A percentile compares a stretch with the other conserved stretches of the same genome.
Evolutionary conservation across 2,888 invertebrate species (phyloP).

Genomic region (Sussaba pulchella): DNA sequence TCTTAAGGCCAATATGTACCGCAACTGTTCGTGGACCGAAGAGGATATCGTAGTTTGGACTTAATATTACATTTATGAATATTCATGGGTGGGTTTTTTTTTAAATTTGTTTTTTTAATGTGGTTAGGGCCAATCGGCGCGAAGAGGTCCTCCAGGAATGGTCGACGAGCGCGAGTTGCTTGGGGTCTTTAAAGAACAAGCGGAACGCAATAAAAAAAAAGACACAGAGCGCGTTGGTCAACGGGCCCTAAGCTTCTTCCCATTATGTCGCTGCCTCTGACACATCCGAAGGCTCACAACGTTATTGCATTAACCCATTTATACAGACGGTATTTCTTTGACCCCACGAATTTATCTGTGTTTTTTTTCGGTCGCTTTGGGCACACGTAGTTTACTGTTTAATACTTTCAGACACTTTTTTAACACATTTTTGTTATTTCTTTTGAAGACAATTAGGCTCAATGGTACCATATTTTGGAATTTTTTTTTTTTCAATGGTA

Average conservation of each 20-base stretch:
- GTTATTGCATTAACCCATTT: slow-evolving; percentile 55
- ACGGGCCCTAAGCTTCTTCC: slow-evolving; percentile 19
- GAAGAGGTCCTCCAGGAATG: slow-evolving; percentile 43
- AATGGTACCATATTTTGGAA: too few relatives aligned
- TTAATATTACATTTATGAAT: slow-evolving; percentile 71
- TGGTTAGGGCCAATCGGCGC: slow-evolving; percentile 47
- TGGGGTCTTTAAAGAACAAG: slow-evolving; percentile 10
- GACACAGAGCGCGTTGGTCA: slow-evolving; percentile 24
- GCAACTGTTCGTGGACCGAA: not conserved
- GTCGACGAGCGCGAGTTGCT: slow-evolving; percentile 35
- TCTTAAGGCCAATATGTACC: not conserved
- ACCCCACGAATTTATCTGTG: not conserved
- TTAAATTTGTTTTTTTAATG: slow-evolving; percentile 65
- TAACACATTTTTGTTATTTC: not conserved
- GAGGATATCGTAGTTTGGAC: slow-evolving; percentile 6
- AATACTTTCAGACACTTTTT: not conserved
- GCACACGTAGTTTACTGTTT: too few relatives aligned
- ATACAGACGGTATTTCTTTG: not conserved
- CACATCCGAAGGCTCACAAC: slow-evolving; percentile 49
- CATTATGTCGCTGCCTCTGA: slow-evolving; percentile 10
- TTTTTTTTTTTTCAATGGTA: not conserved
- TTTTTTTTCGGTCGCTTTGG: not conserved
- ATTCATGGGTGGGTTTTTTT: slow-evolving; percentile 72
- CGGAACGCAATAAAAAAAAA: slow-evolving; percentile 16
- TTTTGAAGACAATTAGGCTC: too few relatives aligned